Base-by-base conservation (phyloP, 2,888 invertebrate genomes). In the Terebella lapidaria region DNA sequence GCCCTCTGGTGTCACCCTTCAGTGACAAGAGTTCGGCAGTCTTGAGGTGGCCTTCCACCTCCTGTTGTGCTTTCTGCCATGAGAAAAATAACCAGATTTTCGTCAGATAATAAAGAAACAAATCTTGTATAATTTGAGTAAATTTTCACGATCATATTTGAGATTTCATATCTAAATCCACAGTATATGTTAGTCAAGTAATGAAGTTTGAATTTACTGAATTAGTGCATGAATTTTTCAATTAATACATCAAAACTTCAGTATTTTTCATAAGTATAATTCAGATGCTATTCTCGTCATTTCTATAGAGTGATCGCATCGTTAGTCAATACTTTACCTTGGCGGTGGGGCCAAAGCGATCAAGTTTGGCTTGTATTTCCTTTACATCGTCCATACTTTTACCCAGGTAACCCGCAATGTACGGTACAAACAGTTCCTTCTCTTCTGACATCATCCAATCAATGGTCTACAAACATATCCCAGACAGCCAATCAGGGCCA, bases 1-100 rank as follows among this genome's bases (percentile, higher is more conserved):
- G 80, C 56, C 81, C 80, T 54, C 79, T 72, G 2, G 80, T 79
- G 66, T 84, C 82, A 73, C 88, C 87, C 80, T 86, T 86, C 26
- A 85, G 83, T 61, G 86, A 83, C 53, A 89, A 81, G 62, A 83
- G 80, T 73, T 89, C 86, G 0, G 88, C 87, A 56, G 86, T 86
- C 72, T 86, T 86, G 59, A 90, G 64, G 63, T 79, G 78, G 28
- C 71, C 71, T 69, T 89, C 87, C 54, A 90, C 85, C 80, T 90
- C 89, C 60, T 72, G 74, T 58, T 76, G 73, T 20, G 76, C 78
- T 68, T 75, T 73, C 79, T 80, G 71, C 22, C 67, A 29, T 5
- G 35, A n/a, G 15, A 5, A 26, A 53, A 10, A 18, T 20, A 49
- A 49, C 5, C n/a, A n/a, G n/a, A n/a, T n/a, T n/a, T n/a, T n/a